Conservation (phyloP, 2,888 invertebrate species). For the Onthophagus sagittarius region DNA sequence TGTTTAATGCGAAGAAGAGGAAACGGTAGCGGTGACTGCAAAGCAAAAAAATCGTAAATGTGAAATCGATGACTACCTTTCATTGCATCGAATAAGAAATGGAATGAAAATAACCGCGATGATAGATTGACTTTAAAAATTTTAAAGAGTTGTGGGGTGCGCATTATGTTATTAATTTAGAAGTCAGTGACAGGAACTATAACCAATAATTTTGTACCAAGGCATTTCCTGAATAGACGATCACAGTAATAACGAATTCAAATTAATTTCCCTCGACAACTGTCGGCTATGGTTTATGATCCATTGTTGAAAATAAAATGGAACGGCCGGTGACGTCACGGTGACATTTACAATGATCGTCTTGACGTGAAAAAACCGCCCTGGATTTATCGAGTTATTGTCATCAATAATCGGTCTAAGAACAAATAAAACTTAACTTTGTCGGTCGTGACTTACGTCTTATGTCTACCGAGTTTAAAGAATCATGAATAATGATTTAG, state of each 20-base stretch:
- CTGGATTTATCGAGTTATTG: not conserved
- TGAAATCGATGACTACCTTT: too few species aligned
- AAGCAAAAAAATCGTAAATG: not conserved
- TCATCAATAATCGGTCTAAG: not conserved
- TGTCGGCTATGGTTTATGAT: constrained; percentile 10
- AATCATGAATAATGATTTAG: not conserved
- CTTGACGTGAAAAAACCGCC: not conserved
- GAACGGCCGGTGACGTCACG: not conserved
- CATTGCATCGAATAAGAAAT: too few species aligned
- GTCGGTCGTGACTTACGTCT: not conserved
- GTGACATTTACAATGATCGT: not conserved
- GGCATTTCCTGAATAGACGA: not conserved
- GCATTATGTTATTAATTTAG: not conserved
- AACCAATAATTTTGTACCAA: not conserved
- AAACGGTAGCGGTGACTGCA: not conserved
- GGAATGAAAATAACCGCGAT: too few species aligned
- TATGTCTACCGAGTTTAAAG: not conserved
- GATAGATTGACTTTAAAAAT: too few species aligned
- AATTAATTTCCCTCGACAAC: constrained; percentile 7
- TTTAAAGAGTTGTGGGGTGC: too few species aligned
- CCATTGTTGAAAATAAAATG: constrained; percentile 2
- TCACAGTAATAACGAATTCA: constrained; percentile 6
- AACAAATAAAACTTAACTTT: not conserved
- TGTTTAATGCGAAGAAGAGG: not conserved
- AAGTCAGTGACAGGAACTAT: not conserved